phyloP scores from a whole-genome alignment of 2,888 invertebrate genomes.

The Aphrophora alni region DNA sequence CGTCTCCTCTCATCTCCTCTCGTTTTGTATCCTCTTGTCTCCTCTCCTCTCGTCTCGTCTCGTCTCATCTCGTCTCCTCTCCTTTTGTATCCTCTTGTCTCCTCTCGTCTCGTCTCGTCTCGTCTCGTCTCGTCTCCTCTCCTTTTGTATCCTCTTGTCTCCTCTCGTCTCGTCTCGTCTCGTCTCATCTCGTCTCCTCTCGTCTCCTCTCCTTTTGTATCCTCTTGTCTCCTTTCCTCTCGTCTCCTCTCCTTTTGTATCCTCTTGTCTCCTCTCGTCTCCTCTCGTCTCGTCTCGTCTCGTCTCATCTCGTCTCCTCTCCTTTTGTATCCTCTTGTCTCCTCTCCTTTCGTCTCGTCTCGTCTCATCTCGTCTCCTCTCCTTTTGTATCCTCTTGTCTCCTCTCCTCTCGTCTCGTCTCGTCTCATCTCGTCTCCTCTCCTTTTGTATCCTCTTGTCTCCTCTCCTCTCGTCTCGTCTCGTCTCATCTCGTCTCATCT shows the following conservation, averaged over 20 bases:
- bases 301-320: background rate
- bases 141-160: background rate
- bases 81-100: background rate
- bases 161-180: background rate
- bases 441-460: too few species aligned
- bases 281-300: background rate
- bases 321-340: too few species aligned
- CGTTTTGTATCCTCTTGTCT: background rate
- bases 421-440: too few species aligned
- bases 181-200: background rate
- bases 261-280: background rate
- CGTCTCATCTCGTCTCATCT: too few species aligned
- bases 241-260: background rate
- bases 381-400: too few species aligned
- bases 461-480: too few species aligned
- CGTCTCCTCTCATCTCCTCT: too few species aligned
- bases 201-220: background rate
- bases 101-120: constrained; percentile 7
- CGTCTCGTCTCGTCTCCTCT: background rate
- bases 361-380: background rate
- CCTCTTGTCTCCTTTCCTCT: background rate
- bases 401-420: too few species aligned
- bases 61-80: background rate
- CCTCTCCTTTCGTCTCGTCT: background rate
- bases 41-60: background rate